phyloP scores from a whole-genome alignment of 2,888 invertebrate species.

The Melieria omissa region DNA sequence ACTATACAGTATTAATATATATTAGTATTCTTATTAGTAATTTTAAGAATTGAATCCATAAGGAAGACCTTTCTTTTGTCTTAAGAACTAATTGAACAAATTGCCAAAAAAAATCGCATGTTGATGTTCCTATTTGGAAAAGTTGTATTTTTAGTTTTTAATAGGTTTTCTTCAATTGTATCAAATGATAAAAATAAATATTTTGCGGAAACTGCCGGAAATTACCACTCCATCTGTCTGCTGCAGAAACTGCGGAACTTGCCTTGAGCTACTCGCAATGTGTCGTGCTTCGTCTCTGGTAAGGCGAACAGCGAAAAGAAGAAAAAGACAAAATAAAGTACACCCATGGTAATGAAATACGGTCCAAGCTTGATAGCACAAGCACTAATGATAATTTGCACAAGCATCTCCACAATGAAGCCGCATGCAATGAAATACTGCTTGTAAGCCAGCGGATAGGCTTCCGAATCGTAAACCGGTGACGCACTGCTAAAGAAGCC shows the following conservation, averaged over 20 bases:
- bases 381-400: slow-evolving; percentile 46
- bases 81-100: too few relatives aligned
- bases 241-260: slow-evolving; percentile 42
- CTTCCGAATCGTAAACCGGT: slow-evolving; percentile 59
- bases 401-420: slow-evolving; percentile 51
- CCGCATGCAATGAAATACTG: slow-evolving; percentile 52
- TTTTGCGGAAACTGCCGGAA: too few relatives aligned
- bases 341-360: slow-evolving; percentile 51
- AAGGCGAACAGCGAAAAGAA: slow-evolving; percentile 45
- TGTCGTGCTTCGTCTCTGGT: slow-evolving; percentile 56
- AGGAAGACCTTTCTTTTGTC: too few relatives aligned
- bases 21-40: too few relatives aligned
- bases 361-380: background rate
- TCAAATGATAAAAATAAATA: too few relatives aligned
- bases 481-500: slow-evolving; percentile 54
- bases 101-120: too few relatives aligned
- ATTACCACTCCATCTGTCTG: background rate
- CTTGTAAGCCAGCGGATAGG: slow-evolving; percentile 57
- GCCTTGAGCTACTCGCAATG: slow-evolving; percentile 50
- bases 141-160: too few relatives aligned
- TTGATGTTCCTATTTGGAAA: too few relatives aligned
- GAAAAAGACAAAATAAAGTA: slow-evolving; percentile 46
- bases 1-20: too few relatives aligned
- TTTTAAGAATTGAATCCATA: too few relatives aligned
- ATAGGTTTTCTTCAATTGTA: too few relatives aligned